These are phyloP conservation scores for Ditylenchus weischeri DNA, from an alignment of 2,888 invertebrate species.

Conservation along the genomic window DNA sequence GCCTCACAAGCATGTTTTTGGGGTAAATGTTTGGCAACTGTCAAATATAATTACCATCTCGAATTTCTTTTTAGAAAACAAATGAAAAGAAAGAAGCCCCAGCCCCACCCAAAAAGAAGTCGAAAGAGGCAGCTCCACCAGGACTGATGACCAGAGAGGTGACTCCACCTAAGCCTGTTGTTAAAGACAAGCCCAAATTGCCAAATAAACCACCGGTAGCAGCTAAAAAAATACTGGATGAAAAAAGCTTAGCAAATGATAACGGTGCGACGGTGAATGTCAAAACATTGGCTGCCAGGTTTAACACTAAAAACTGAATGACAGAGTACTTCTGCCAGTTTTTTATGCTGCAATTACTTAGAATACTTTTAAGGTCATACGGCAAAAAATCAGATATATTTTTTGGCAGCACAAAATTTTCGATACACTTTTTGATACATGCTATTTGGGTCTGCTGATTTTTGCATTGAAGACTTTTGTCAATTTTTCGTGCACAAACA, in stretches of 20 bases:
- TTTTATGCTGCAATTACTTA: no score
- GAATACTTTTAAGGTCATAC: no score
- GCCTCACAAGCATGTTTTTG: neutral
- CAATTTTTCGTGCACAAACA: no score
- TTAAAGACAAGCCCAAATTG: slow-evolving; percentile 10
- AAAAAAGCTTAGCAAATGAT: neutral
- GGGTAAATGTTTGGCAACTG: neutral
- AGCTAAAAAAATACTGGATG: neutral
- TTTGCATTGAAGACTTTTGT: no score
- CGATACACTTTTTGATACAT: neutral
- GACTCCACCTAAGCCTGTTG: neutral
- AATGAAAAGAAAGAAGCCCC: neutral
- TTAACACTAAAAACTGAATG: neutral
- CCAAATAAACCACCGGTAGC: slow-evolving; percentile 17
- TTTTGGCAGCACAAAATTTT: neutral
- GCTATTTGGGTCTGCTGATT: no score
- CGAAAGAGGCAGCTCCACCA: neutral
- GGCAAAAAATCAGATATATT: neutral
- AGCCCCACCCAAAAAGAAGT: neutral
- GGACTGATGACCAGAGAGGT: neutral
- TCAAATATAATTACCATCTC: neutral
- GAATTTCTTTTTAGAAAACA: neutral
- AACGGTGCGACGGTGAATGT: neutral
- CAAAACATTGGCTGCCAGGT: slow-evolving; percentile 14
- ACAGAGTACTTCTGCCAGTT: neutral